These are phyloP conservation scores for Luperina testacea DNA, from an alignment of 2,888 invertebrate genomes.

Conservation along the genomic window DNA sequence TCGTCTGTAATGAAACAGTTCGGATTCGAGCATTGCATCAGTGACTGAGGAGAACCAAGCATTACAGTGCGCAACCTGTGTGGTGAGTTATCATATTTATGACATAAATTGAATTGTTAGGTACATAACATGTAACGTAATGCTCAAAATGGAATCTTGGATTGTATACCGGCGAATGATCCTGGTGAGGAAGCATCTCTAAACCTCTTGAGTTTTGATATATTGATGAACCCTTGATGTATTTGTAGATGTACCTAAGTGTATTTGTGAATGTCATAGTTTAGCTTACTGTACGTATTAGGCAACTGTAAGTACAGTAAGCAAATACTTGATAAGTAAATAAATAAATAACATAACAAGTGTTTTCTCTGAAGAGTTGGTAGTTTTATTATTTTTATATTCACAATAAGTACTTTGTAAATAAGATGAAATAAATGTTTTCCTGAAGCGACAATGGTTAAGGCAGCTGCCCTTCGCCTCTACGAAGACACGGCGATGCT, in stretches of 20 bases:
- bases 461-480: background rate
- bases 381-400: background rate
- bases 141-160: background rate
- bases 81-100: background rate
- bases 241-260: slow-evolving; percentile 2
- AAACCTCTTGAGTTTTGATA: background rate
- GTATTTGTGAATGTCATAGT: background rate
- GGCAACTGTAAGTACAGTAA: background rate
- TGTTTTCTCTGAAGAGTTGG: background rate
- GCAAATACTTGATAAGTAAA: background rate
- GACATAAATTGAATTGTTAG: background rate
- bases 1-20: background rate
- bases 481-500: too few species aligned
- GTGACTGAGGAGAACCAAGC: background rate
- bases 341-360: background rate
- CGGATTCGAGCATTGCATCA: background rate
- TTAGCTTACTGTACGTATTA: slow-evolving; percentile 2
- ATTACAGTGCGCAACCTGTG: background rate
- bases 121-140: background rate
- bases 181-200: background rate
- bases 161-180: background rate
- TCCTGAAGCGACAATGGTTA: background rate
- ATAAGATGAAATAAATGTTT: background rate
- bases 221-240: background rate
- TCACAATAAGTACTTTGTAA: background rate